Evolutionary conservation across 2,113 vertebrate species (phyloP), one percentile per base, ranked within the genome.

Genomic region (Anhinga rufa): DNA sequence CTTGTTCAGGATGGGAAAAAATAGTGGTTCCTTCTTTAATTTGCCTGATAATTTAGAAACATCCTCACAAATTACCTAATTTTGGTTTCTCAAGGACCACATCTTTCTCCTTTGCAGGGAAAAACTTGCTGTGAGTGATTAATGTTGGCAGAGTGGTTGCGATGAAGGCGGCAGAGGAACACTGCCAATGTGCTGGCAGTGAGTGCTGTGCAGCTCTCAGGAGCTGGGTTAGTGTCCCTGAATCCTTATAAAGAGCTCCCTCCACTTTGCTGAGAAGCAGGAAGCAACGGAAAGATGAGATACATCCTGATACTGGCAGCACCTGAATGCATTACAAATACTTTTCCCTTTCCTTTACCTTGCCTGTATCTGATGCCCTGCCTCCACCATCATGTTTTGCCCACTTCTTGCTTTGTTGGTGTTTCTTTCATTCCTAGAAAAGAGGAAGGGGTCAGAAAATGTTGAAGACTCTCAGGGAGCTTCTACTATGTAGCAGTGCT

Each of bases 161-260:
- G 25, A 54, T n/a, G 92, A 61, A 64, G 74, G 78, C 0, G 16
- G 36, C 88, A 64, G 86, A 55, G 86, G 82, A 96, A 15, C 46
- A 1, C 44, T 66, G 92, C 90, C 92, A 85, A 11, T 5, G 22
- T 65, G 88, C 92, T 94, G 84, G 36, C 69, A 90, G 66, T 22
- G 5, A 7, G n/a, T 71, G 81, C 66, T 77, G 49, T 85, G 85
- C 90, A 65, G 82, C 60, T 69, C 85, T 70, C 0, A 0, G 71
- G 71, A 93, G 78, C 42, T 91, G 61, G 44, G 52, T 17, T 80
- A 14, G 29, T 14, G 31, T 80, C 84, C 89, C 76, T 93, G 86
- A 48, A 76, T 86, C 82, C 94, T 96, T 96, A 86, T 83, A 90
- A 80, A 95, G 82, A 10, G 4, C 32, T 95, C 31, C 65, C 26